These are phyloP conservation scores for Drosophila insularis DNA, from an alignment of 1,140 invertebrate genomes.

Conservation along the genomic window DNA sequence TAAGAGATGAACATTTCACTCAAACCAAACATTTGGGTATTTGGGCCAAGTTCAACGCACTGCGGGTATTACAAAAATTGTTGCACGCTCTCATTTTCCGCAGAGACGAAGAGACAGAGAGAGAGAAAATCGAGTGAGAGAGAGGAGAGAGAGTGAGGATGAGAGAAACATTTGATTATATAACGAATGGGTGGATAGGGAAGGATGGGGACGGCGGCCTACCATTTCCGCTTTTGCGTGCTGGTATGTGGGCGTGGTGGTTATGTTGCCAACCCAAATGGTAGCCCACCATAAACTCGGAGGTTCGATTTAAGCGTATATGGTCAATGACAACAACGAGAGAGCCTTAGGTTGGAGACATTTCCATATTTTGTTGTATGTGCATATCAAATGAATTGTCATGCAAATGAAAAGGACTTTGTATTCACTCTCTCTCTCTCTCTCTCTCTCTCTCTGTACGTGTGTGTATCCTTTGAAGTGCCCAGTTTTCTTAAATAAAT, in stretches of 20 bases:
- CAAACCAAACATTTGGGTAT: slow-evolving; percentile 46
- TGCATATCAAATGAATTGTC: slow-evolving; percentile 44
- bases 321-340: slow-evolving; percentile 49
- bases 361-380: slow-evolving; percentile 1
- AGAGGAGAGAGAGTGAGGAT: slow-evolving; percentile 2
- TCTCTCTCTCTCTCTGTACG: neutral
- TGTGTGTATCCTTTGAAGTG: neutral
- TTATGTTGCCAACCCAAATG: neutral
- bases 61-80: slow-evolving; percentile 20
- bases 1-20: slow-evolving; percentile 40
- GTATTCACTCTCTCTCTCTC: neutral
- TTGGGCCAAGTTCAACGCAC: slow-evolving; percentile 67
- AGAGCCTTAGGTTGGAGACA: slow-evolving; percentile 23
- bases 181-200: slow-evolving; percentile 45
- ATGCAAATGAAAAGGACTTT: slow-evolving; percentile 34
- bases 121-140: neutral
- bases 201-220: neutral
- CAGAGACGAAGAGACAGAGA: slow-evolving; percentile 4
- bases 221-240: slow-evolving; percentile 48
- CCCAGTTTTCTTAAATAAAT: slow-evolving; percentile 4
- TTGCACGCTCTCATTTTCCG: slow-evolving; percentile 14
- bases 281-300: slow-evolving; percentile 7
- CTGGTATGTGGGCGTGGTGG: slow-evolving; percentile 64
- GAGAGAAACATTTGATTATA: slow-evolving; percentile 42
- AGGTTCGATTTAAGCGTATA: slow-evolving; percentile 37